Conservation (phyloP, 2,888 invertebrate species). For the Sarcophaga variegata region DNA sequence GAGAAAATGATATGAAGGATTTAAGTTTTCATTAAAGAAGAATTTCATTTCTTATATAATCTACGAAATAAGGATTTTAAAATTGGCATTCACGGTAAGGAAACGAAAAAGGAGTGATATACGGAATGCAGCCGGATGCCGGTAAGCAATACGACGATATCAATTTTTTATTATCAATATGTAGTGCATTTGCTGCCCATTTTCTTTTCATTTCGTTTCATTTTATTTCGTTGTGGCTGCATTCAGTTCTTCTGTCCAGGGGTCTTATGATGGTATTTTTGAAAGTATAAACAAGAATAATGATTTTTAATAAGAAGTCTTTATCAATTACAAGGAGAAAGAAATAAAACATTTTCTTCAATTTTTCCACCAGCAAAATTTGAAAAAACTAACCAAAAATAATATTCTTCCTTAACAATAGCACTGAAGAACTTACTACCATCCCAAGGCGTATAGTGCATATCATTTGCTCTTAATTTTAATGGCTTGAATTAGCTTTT, state of each 20-base stretch:
- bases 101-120: neutral
- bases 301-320: conserved; percentile 59
- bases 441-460: neutral
- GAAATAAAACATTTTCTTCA: neutral
- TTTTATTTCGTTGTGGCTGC: too few relatives aligned
- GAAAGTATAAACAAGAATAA: conserved; percentile 18
- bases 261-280: too few relatives aligned
- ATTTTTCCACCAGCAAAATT: neutral
- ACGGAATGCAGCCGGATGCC: neutral
- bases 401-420: too few relatives aligned
- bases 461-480: neutral
- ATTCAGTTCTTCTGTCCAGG: too few relatives aligned
- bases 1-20: conserved; percentile 29
- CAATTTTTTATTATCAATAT: conserved; percentile 34
- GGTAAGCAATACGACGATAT: conserved; percentile 13
- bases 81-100: neutral
- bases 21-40: conserved; percentile 53
- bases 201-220: too few relatives aligned
- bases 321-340: conserved; percentile 46
- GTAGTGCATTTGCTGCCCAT: conserved; percentile 40
- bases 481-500: too few relatives aligned
- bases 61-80: conserved; percentile 35
- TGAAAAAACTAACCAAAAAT: neutral
- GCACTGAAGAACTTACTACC: neutral
- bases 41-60: conserved; percentile 4